Evolutionary conservation across 2,797 vertebrate genomes (phyloP).

Genomic region (Scarus forsteni): DNA sequence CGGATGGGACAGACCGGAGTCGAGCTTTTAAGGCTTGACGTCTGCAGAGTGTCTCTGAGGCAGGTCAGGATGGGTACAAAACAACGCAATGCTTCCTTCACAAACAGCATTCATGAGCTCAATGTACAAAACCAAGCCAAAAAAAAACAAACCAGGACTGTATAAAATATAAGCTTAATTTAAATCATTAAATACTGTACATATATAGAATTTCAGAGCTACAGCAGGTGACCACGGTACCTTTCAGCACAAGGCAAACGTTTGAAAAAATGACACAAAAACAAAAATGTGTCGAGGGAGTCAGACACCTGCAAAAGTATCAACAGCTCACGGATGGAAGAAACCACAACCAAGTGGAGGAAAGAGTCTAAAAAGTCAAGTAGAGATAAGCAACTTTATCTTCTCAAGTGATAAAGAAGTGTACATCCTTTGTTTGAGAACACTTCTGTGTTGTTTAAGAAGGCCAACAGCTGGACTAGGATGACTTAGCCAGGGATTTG

Average conservation of each 20-base stretch:
- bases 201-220: conserved; percentile 73
- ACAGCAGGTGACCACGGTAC: conserved; percentile 65
- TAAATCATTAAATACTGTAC: conserved; percentile 89
- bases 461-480: no score
- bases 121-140: conserved; percentile 52
- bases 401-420: no score
- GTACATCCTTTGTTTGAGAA: no score
- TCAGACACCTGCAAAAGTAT: no score
- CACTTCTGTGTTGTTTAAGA: no score
- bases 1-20: conserved; percentile 26
- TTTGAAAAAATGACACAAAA: conserved; percentile 57
- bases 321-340: no score
- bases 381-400: no score
- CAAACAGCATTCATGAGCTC: conserved; percentile 75
- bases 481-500: no score
- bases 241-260: conserved; percentile 57
- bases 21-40: conserved; percentile 44
- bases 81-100: conserved; percentile 67
- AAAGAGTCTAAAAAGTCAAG: no score
- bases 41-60: conserved; percentile 47
- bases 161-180: conserved; percentile 86
- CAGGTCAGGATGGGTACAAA: conserved; percentile 57
- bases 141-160: conserved; percentile 14
- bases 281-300: conserved; percentile 32
- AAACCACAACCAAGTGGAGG: no score